Conservation (phyloP, 2,113 vertebrate genomes). For the Cyphomyrus plagiostoma region DNA sequence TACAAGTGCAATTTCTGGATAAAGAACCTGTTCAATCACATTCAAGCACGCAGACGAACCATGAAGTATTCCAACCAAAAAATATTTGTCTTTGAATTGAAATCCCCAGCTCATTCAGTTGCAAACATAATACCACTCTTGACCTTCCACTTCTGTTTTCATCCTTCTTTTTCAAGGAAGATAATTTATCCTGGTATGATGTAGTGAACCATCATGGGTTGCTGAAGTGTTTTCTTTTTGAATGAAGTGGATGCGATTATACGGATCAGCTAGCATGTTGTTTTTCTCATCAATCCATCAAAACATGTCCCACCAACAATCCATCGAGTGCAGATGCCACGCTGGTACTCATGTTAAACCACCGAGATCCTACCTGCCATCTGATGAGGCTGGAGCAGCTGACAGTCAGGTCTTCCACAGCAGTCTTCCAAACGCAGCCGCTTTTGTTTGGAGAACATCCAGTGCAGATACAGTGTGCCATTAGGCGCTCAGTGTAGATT, state of each 20-base stretch:
- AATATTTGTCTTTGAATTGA: not conserved
- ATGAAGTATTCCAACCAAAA: not conserved
- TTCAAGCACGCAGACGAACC: not conserved
- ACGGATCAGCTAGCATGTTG: not conserved
- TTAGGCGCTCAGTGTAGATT: not conserved
- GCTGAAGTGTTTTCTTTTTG: not conserved
- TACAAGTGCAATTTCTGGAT: slow-evolving; percentile 2
- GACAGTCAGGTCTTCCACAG: not conserved
- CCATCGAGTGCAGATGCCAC: not conserved
- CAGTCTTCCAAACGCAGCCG: not conserved
- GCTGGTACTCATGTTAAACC: not conserved
- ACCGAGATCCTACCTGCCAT: not conserved
- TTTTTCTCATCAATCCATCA: not conserved
- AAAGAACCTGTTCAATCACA: not conserved
- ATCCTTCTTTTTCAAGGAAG: not conserved
- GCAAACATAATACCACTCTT: not conserved
- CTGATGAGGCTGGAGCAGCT: not conserved
- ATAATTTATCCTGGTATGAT: not conserved
- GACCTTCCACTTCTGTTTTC: not conserved
- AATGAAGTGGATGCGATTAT: not conserved
- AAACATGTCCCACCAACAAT: not conserved
- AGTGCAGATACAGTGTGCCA: not conserved
- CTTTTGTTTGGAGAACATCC: not conserved
- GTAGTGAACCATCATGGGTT: not conserved
- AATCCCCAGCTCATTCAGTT: not conserved